Base-by-base conservation (phyloP, 2,888 invertebrate species). In the Syrista parreyssii region DNA sequence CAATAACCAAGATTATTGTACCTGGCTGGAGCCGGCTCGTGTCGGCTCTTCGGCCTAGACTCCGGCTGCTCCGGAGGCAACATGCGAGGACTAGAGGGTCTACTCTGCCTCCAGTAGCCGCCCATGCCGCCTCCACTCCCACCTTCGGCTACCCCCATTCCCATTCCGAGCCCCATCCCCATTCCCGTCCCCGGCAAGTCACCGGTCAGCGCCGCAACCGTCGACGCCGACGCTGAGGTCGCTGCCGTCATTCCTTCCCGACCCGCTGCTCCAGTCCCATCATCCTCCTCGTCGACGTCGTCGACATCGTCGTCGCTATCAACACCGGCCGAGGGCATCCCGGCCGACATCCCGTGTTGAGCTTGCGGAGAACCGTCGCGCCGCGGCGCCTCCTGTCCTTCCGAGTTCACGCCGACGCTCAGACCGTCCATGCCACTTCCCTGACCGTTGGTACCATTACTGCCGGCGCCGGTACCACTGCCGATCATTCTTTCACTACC, bases 1-100 rank as follows among this genome's bases (percentile, higher is more conserved):
- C 97, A 97, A 89, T 96, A 97, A 82, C 96, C 96, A 76, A 97
- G 93, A 91, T 97, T 96, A 82, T 95, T 95, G 92, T 96, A 97
- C 85, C 95, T 92, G 80, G 92, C 90, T 78, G 87, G 86, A 73
- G 89, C 91, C 89, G 86, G 94, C 92, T 90, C 94, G 93, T 78
- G 93, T 89, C 91, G 93, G 90, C 91, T 94, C 93, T 91, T 94
- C 92, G 84, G 93, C 89, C 93, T 93, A 77, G 92, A 92, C 83
- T 93, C 91, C 84, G 92, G 91, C 84, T 92, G 92, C 89, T 91
- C 91, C 85, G 92, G 89, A 92, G 93, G 92, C 85, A 94, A 94
- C 92, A 93, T 91, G 89, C 91, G 91, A 91, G 91, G 91, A 91
- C 91, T 91, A 89, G 91, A 91, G 92, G 90, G 93, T 92, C 91